A percentile compares a stretch with the other conserved stretches of the same genome.
Conservation (phyloP, 1,140 invertebrate species). For the Aphis gossypii region DNA sequence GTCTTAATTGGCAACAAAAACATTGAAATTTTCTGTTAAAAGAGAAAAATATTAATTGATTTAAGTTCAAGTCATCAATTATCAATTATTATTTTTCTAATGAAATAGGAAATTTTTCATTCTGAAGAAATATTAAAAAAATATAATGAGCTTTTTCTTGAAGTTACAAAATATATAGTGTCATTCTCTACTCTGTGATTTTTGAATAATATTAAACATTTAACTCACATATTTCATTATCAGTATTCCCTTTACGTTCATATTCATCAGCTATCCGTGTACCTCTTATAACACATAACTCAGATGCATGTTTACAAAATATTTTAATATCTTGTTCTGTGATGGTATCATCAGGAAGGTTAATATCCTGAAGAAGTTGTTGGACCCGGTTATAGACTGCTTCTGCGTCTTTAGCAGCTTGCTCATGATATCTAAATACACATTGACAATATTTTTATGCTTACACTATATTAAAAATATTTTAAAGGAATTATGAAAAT, state of each 20-base stretch:
- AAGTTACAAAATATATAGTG: background rate
- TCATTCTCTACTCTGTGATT: background rate
- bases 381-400: constrained; percentile 81
- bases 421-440: constrained; percentile 75
- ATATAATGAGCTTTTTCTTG: background rate
- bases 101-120: background rate
- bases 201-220: background rate
- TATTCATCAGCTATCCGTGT: constrained; percentile 71
- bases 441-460: background rate
- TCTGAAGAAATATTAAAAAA: too few species aligned
- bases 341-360: constrained; percentile 76
- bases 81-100: background rate
- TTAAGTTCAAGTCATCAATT: background rate
- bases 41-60: background rate
- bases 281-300: constrained; percentile 81
- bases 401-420: constrained; percentile 83
- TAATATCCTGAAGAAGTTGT: constrained; percentile 78
- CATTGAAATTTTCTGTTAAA: background rate
- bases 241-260: constrained; percentile 61
- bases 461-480: background rate
- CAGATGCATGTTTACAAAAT: constrained; percentile 84
- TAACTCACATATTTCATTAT: constrained; percentile 60
- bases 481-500: background rate
- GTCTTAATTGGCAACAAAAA: background rate
- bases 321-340: constrained; percentile 81